Base-by-base conservation (phyloP, 1,140 invertebrate species). In the Pectinophora gossypiella region DNA sequence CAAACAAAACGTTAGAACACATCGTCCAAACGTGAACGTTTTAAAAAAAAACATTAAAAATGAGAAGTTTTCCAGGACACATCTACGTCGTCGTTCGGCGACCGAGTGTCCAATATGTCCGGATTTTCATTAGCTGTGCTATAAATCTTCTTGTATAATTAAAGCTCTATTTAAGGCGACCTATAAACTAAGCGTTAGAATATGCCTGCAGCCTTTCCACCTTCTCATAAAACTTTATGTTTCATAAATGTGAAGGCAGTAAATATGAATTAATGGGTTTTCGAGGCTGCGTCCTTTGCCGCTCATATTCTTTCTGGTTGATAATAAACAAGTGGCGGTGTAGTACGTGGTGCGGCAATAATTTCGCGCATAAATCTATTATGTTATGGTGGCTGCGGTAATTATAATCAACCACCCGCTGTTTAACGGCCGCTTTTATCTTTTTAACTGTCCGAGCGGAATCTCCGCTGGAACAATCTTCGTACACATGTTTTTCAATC, bases 181-280 rank as follows among this genome's bases (percentile, higher is more conserved):
- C 72, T 68, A 82, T 85, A 85, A 83, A 80, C 63, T 52, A 55
- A 46, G 54, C 59, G 56, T 51, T 68, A 72, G 70, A 78, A 78
- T 80, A 76, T 70, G 72, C 64, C 64, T 71, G 68, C 68, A 80
- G 76, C 66, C 64, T 77, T 74, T 75, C 73, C 66, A 78, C 70
- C 68, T 78, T 75, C 64, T 80, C 76, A 61, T 85, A 85, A 83
- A 32, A 69, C 76, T 84, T 85, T 80, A 85, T 82, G 82, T 76
- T 76, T 79, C 82, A 84, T 85, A 85, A 85, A 85, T 82, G 72
- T 56, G 65, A 68, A 40, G 58, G 77, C 65, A 76, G 77, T 83
- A 85, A 82, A 85, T 77, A 77, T 79, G 72, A 80, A 83, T 85
- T 80, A 83, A 83, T 83, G 75, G 72, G 51, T 72, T 72, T 76